Conservation (phyloP, 2,113 vertebrate genomes). For the Xerus inauris region DNA sequence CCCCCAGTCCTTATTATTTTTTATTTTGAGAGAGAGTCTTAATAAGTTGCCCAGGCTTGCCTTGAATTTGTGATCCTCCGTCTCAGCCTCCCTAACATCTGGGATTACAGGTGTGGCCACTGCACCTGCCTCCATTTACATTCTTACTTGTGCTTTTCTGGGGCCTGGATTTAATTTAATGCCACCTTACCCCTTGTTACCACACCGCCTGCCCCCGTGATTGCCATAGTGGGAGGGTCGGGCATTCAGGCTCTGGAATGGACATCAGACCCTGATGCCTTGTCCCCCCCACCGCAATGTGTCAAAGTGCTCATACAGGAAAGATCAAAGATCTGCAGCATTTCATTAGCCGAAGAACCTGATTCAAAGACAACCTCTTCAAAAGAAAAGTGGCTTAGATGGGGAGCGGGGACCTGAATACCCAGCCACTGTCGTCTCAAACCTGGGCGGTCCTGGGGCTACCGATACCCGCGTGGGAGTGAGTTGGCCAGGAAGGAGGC, state of each 20-base stretch:
- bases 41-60: too few species aligned
- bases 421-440: rapidly evolving
- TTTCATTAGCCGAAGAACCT: neutral
- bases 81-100: too few species aligned
- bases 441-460: neutral
- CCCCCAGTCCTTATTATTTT: too few species aligned
- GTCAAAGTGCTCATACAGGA: neutral
- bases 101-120: too few species aligned
- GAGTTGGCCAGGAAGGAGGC: rapidly evolving
- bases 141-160: neutral
- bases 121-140: neutral
- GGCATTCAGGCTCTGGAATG: neutral
- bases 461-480: neutral
- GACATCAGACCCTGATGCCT: neutral
- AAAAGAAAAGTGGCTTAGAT: too few species aligned
- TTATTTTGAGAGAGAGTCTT: too few species aligned
- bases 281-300: rapidly evolving
- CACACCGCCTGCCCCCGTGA: neutral
- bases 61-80: too few species aligned
- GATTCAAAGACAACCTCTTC: neutral
- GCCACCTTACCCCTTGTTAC: neutral
- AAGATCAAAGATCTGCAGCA: neutral
- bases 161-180: neutral
- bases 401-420: rapidly evolving
- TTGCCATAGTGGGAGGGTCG: too few species aligned